Conservation (phyloP, 37 sponge, comb jelly and placozoan species). For the Petrosia ficiformis region DNA sequence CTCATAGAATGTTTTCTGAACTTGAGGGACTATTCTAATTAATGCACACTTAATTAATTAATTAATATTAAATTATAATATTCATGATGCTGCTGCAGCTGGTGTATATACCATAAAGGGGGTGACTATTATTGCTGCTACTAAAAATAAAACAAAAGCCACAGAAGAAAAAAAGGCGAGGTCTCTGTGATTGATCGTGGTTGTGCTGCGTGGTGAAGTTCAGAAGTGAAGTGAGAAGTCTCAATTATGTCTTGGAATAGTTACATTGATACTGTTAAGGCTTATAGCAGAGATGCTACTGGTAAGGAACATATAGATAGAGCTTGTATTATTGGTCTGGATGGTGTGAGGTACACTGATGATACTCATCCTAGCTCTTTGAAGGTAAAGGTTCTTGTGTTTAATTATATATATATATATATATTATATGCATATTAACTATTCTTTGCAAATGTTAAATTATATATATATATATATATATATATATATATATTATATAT, state of each 20-base stretch:
- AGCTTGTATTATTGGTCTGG: slow-evolving; percentile 51
- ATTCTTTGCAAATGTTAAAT: too few relatives aligned
- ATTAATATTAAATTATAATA: too few relatives aligned
- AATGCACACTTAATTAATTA: too few relatives aligned
- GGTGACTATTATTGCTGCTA: background rate
- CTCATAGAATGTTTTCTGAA: slow-evolving; percentile 13
- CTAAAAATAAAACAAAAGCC: too few relatives aligned
- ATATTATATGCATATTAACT: background rate
- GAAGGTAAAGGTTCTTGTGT: slow-evolving; percentile 49
- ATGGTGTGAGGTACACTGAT: slow-evolving; percentile 16
- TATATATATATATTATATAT: too few relatives aligned
- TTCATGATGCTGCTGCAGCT: too few relatives aligned
- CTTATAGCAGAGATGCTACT: slow-evolving; percentile 19
- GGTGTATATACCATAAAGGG: background rate
- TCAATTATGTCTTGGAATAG: slow-evolving; percentile 38
- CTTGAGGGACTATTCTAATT: too few relatives aligned
- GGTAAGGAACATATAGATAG: slow-evolving; percentile 18
- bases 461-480: too few relatives aligned
- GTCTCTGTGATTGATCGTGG: background rate
- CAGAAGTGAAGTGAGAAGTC: background rate
- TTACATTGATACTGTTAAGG: slow-evolving; percentile 46
- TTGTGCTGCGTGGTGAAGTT: background rate
- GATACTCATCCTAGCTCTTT: slow-evolving; percentile 46
- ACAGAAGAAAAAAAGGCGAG: background rate
- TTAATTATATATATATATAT: background rate